phyloP scores from a whole-genome alignment of 2,797 vertebrate genomes.

The Chelonia mydas region DNA sequence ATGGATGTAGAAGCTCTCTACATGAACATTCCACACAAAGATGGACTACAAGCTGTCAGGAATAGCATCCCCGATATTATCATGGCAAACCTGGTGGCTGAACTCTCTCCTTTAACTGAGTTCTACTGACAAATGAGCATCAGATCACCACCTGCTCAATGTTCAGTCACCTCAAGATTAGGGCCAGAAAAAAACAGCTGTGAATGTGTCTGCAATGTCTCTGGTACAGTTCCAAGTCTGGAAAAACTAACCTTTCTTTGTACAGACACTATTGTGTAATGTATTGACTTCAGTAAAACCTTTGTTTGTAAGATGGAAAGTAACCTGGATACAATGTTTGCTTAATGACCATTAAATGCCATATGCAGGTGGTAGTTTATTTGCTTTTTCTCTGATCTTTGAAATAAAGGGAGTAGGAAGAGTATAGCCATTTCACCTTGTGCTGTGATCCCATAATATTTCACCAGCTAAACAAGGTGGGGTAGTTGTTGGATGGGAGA shows the following conservation, averaged over 20 bases:
- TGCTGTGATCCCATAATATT: background rate
- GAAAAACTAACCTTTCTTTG: slow-evolving; percentile 54
- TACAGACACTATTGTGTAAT: slow-evolving; percentile 69
- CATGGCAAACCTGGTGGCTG: too few species aligned
- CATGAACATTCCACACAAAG: too few species aligned
- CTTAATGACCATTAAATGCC: background rate
- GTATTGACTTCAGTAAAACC: slow-evolving; percentile 48
- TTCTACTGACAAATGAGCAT: background rate
- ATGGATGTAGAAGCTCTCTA: too few species aligned
- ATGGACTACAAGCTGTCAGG: too few species aligned
- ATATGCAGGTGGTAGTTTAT: background rate
- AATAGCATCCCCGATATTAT: too few species aligned
- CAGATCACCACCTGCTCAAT: slow-evolving; percentile 20
- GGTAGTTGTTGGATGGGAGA: background rate
- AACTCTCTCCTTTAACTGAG: background rate
- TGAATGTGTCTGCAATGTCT: slow-evolving; percentile 50
- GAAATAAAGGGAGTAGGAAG: background rate
- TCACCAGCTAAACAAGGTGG: background rate
- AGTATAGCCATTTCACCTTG: background rate
- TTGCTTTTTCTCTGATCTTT: background rate
- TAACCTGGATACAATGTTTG: slow-evolving; percentile 23
- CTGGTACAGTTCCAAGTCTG: slow-evolving; percentile 72
- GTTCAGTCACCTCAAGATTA: background rate
- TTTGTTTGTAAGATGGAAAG: slow-evolving; percentile 19
- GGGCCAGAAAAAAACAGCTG: slow-evolving; percentile 66